Base-by-base conservation (phyloP, 2,888 invertebrate species). In the Dasypolia templi region DNA sequence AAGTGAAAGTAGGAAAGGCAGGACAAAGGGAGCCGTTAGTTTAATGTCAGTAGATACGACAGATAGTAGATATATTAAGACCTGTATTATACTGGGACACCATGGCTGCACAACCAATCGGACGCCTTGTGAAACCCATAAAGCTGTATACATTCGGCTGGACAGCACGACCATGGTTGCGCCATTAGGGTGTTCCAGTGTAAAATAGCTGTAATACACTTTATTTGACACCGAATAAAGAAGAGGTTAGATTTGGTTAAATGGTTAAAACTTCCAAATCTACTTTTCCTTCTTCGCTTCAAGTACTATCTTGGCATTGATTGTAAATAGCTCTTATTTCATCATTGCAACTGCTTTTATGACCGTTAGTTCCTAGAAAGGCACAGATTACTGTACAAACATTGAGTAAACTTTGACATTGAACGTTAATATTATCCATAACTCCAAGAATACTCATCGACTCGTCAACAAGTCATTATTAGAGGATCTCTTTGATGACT, bases 401-500 rank as follows among this genome's bases (percentile, higher is more conserved):
- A 83, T 58, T 56, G 67, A 56, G 29, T 55, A 58, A 69, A 70
- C 58, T 55, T 56, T 66, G 44, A 74, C 49, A 56, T 53, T 65
- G 64, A 68, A 32, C 35, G 17, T 44, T 77, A 70, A 64, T 70
- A 58, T 6, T 53, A 69, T 26, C 17, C 29, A 17, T n/a, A 83
- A 70, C 29, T 83, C 49, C 29, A 29, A 39, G 75, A 72, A 80
- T 70, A 56, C 51, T 58, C 72, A 70, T 22, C 12, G 1, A 59
- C 29, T 26, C 58, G 56, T 81, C 68, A 81, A 72, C 68, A 66
- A 55, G 56, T 64, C 35, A 70, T 59, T 75, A 70, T 59, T 75
- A 67, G 42, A 26, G 51, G 35, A 83, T 26, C 19, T n/a, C 46
- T 75, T 75, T 62, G 70, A 81, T 76, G 84, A 81, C n/a, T 42